phyloP scores from a whole-genome alignment of 1,140 invertebrate species.

The Drosophila arizonae region DNA sequence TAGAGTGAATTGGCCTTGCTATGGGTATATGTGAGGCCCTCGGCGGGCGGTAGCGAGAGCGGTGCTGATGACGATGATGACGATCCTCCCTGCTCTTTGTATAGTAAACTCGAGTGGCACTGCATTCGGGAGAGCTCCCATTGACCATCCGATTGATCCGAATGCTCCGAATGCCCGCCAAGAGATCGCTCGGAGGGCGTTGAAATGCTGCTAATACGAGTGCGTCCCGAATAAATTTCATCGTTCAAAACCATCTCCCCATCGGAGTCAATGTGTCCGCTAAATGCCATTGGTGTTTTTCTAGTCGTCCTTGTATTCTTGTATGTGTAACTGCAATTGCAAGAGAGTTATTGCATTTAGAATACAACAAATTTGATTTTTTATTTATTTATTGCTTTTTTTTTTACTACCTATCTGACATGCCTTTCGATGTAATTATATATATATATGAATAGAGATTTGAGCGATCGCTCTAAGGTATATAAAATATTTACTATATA shows the following conservation, averaged over 20 bases:
- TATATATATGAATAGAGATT: neutral
- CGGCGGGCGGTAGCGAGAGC: constrained; percentile 8
- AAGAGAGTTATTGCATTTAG: constrained; percentile 9
- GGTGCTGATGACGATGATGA: constrained; percentile 19
- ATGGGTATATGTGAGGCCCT: neutral
- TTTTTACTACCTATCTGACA: constrained; percentile 1
- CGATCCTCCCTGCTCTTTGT: constrained; percentile 1
- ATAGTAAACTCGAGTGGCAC: neutral
- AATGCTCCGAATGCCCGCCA: neutral
- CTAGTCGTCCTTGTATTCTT: neutral
- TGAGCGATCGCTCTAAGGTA: neutral
- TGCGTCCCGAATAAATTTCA: constrained; percentile 28
- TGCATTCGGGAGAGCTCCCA: constrained; percentile 1
- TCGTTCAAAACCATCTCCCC: constrained; percentile 32
- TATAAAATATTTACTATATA: neutral
- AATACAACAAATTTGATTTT: neutral
- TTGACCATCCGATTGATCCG: neutral
- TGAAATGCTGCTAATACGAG: constrained; percentile 5
- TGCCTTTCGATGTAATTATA: neutral
- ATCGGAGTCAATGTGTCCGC: constrained; percentile 23
- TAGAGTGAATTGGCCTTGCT: constrained; percentile 5
- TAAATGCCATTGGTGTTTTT: constrained; percentile 44
- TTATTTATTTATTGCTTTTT: neutral
- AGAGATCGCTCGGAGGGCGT: neutral
- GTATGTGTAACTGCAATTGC: constrained; percentile 16